Conservation (phyloP, 2,113 vertebrate species). For the Halichoeres trimaculatus region DNA sequence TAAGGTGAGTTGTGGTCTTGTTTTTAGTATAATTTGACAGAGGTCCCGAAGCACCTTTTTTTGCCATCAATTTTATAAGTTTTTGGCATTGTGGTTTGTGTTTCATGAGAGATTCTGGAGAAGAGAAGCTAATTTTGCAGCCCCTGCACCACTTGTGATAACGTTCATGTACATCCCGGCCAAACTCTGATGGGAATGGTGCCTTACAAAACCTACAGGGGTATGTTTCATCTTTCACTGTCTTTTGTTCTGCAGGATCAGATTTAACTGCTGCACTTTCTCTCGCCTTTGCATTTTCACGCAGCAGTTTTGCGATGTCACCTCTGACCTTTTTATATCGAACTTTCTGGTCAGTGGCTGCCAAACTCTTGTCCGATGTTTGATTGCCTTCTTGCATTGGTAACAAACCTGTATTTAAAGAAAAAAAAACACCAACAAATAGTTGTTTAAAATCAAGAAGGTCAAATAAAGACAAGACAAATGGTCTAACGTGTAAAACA, state of each 20-base stretch:
- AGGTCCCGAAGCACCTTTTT: neutral
- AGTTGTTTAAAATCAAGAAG: neutral
- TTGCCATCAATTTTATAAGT: constrained; percentile 6
- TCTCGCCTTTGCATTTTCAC: neutral
- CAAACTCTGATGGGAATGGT: constrained; percentile 30
- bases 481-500: neutral
- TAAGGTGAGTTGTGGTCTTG: neutral
- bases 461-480: neutral
- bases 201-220: constrained; percentile 48
- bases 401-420: constrained; percentile 36
- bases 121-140: constrained; percentile 45
- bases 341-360: fast-evolving
- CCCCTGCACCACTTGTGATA: constrained; percentile 55
- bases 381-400: neutral
- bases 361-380: neutral
- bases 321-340: neutral
- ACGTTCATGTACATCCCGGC: constrained; percentile 27
- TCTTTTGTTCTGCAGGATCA: neutral
- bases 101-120: neutral
- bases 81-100: constrained; percentile 20
- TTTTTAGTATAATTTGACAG: neutral
- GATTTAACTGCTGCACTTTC: neutral
- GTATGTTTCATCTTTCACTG: fast-evolving
- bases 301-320: constrained; percentile 3
- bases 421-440: constrained; percentile 6